Base-by-base conservation (phyloP, 1,140 invertebrate genomes). In the Drosophila orena region DNA sequence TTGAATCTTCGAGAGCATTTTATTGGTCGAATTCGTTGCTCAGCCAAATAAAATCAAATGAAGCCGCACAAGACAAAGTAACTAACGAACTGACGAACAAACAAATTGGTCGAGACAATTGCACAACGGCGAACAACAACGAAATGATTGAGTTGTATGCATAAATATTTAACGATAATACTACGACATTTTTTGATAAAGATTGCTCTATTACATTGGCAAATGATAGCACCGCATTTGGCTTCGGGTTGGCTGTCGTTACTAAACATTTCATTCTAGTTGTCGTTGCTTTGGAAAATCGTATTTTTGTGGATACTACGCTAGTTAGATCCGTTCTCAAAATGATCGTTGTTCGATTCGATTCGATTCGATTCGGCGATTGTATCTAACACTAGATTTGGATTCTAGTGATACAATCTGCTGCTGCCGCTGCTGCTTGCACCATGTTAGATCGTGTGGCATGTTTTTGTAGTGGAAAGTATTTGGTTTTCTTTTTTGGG, bases 31-130 rank as follows among this genome's bases (percentile, higher is more conserved):
- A 64, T 47, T 49, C 34, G 22, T 56, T 55, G 64, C 62, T 34
- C 42, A 46, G 68, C 68, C 68, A 71, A 70, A 70, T 27, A 68
- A 57, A 71, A 70, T 69, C 55, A 77, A 77, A 75, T 57, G 30
- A 66, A 83, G 80, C 76, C 24, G 75, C 73, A 61, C 77, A 80
- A 80, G 77, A 75, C 71, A 80, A 61, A 74, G 27, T 11, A 71
- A 69, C 74, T 60, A 74, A 77, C 71, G 46, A 84, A 66, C 62
- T 83, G 70, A 81, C 79, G 53, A 73, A 77, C 61, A 54, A 64
- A 84, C 61, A 61, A 81, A 72, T 62, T 72, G 64, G 27, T 78
- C 35, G 66, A 80, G 77, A 80, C 62, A 68, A 65, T 80, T 81
- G 79, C 60, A 72, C 68, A 77, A 71, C 44, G 54, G 77, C 78